Percentiles rank a stretch among this genome's conserved stretches.
phyloP scores from a whole-genome alignment of 1,140 invertebrate species.

The Cyrtorhinus lividipennis region DNA sequence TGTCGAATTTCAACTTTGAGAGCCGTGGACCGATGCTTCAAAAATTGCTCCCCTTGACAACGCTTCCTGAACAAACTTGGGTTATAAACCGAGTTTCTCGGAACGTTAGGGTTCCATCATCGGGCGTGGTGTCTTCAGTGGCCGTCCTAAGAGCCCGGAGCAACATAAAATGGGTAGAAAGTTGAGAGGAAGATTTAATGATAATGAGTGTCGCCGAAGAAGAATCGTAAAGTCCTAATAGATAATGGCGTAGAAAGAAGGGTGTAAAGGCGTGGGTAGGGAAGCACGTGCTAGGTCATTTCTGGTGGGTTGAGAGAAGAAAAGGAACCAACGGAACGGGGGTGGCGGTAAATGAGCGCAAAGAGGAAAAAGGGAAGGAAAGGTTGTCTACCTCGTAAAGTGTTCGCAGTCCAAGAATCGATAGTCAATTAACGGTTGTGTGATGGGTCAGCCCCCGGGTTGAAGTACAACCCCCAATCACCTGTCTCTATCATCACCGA shows the following conservation, averaged over 20 bases:
- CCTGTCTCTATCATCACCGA: constrained; percentile 6
- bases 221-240: constrained; percentile 2
- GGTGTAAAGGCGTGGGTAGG: background rate
- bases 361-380: too few relatives aligned
- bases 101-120: too few relatives aligned
- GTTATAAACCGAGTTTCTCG: too few relatives aligned
- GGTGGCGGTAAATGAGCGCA: background rate
- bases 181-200: constrained; percentile 4
- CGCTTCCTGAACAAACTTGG: too few relatives aligned
- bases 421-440: constrained; percentile 9
- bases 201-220: background rate
- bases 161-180: too few relatives aligned
- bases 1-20: too few relatives aligned
- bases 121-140: too few relatives aligned
- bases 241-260: background rate
- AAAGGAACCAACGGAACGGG: background rate
- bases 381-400: background rate
- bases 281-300: constrained; percentile 2
- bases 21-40: too few relatives aligned
- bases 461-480: constrained; percentile 7
- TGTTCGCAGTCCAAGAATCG: constrained; percentile 4
- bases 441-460: constrained; percentile 4
- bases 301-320: too few relatives aligned
- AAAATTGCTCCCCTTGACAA: too few relatives aligned
- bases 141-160: too few relatives aligned